phyloP scores from a whole-genome alignment of 2,113 vertebrate species.

The Forbesichthys agassizii region DNA sequence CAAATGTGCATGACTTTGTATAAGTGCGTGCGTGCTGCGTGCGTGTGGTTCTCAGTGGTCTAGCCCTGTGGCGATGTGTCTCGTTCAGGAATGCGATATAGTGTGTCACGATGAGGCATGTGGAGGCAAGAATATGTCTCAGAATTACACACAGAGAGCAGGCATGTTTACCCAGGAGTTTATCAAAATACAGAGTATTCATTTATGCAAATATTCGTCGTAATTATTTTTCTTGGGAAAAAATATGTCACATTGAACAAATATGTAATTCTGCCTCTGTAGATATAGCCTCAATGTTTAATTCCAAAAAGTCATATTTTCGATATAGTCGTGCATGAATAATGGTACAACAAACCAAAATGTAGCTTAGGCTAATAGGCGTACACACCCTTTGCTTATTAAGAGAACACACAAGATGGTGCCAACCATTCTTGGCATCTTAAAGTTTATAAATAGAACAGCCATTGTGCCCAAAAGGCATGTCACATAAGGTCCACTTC shows the following conservation, averaged over 20 bases:
- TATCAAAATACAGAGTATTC: too few relatives aligned
- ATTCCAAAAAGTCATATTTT: too few relatives aligned
- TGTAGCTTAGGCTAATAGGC: background rate
- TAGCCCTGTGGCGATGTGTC: constrained; percentile 48
- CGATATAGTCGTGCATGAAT: too few relatives aligned
- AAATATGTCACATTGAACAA: too few relatives aligned
- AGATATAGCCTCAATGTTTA: too few relatives aligned
- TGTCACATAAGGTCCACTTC: constrained; percentile 20
- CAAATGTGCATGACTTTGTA: constrained; percentile 2
- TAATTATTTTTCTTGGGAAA: too few relatives aligned
- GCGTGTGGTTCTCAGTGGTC: constrained; percentile 8
- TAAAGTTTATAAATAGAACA: constrained; percentile 58
- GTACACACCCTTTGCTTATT: constrained; percentile 39
- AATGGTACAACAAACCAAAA: background rate
- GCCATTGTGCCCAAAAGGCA: constrained; percentile 42
- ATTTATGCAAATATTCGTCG: too few relatives aligned
- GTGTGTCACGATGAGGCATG: constrained; percentile 53
- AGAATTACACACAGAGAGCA: constrained; percentile 14
- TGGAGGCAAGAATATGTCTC: constrained; percentile 62
- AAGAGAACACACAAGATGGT: constrained; percentile 35
- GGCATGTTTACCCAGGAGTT: constrained; percentile 8
- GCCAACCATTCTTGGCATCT: constrained; percentile 64
- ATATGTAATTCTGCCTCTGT: too few relatives aligned
- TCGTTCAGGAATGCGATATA: constrained; percentile 56
- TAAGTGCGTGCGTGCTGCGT: background rate